Base-by-base conservation (phyloP, 1,140 invertebrate genomes). In the Formica exsecta region DNA sequence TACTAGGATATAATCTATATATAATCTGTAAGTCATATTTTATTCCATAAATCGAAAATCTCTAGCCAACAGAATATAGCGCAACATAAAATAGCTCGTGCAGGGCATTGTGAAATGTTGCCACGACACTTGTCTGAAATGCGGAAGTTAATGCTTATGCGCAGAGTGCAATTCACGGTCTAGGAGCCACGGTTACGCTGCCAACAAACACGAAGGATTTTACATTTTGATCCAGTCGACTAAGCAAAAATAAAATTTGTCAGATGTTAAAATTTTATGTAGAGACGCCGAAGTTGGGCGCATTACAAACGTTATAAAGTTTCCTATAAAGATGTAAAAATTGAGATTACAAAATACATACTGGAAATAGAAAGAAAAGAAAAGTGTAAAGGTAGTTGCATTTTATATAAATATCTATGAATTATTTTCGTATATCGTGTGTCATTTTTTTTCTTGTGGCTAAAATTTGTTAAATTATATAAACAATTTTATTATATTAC, bases 131-230 rank as follows among this genome's bases (percentile, higher is more conserved):
- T 61, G 66, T 25, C n/a, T 61, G 54, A 81, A 73, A 74, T 61
- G 57, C 54, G 38, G 22, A 83, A 83, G 79, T 83, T 83, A 80
- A 54, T 80, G 36, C 77, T 70, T 57, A 74, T 83, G 79, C 29
- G 16, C 38, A 36, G 16, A 51, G 38, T 74, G 19, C 41, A 61
- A 83, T 62, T 73, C 68, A 59, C 71, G 32, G 71, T 74, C 51
- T 22, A 74, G 32, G 32, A 62, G 11, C 19, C 19, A 66, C 22
- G 38, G 66, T 29, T 9, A 3, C 36, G 19, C n/a, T 73, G 79
- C 66, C 76, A 73, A 19, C 51, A 59, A 61, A 79, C 25, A 41
- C 65, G 51, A 19, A 73, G 25, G 9, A 62, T 62, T 83, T 83
- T 74, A 73, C 41, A 74, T 62, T 48, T 83, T 66, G 51, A 74